Evolutionary conservation across 2,888 invertebrate species (phyloP).

Genomic region (Alsophila aescularia): DNA sequence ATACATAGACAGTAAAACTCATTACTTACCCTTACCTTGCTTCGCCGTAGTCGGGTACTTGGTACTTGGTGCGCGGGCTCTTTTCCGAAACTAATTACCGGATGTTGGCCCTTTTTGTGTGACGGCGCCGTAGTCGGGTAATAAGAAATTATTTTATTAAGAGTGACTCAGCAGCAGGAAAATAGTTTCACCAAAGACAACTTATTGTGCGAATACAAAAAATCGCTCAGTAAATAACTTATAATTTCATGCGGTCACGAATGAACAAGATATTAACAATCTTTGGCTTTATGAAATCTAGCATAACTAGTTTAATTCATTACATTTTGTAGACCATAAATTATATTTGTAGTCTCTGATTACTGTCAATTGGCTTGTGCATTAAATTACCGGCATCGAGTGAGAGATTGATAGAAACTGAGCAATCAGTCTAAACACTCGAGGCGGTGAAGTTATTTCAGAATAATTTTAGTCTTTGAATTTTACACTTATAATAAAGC

Average conservation of each 20-base stretch:
- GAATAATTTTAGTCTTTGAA: no score
- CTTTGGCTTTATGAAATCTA: slow-evolving; percentile 19
- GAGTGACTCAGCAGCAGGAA: not conserved
- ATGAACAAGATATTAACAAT: slow-evolving; percentile 36
- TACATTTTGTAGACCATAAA: slow-evolving; percentile 32
- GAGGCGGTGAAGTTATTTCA: slow-evolving; percentile 25
- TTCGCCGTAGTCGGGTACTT: no score
- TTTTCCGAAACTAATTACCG: no score
- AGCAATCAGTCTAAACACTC: slow-evolving; percentile 43
- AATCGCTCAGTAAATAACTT: not conserved
- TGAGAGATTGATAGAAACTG: slow-evolving; percentile 35
- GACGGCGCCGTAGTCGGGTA: no score
- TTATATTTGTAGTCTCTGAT: slow-evolving; percentile 34
- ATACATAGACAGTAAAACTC: no score
- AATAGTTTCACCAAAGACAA: not conserved
- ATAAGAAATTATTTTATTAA: no score
- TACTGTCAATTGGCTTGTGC: slow-evolving; percentile 32
- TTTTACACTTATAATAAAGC: no score
- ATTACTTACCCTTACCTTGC: no score
- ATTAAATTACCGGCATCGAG: slow-evolving; percentile 33
- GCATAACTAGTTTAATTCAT: slow-evolving; percentile 22
- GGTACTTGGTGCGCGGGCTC: no score
- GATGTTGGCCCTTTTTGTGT: no score
- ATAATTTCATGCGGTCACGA: slow-evolving; percentile 9
- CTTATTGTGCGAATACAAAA: not conserved